Base-by-base conservation (phyloP, 64 coral and sea anemone species). In the Montipora efflorescens region DNA sequence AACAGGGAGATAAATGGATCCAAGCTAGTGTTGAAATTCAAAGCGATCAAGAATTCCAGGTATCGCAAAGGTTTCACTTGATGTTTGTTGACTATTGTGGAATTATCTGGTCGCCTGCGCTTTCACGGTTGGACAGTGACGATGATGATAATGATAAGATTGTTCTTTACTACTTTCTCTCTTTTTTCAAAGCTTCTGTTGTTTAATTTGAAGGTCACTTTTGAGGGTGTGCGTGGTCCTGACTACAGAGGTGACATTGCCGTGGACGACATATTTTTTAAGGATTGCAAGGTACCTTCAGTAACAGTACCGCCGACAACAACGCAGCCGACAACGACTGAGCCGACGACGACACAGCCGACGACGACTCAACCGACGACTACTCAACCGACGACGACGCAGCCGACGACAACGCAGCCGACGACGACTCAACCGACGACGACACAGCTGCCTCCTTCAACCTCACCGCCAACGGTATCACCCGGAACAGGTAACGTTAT, bases 1-100 rank as follows among this genome's bases (percentile, higher is more conserved):
- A 86, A 71, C 82, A 86, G 64, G 82, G 82, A 71, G 19, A 86
- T 22, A 48, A 86, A 50, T 86, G 82, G 82, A 71, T 49, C 2
- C 44, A 86, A 50, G 82, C 66, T 5, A 86, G 64, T 71, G 67
- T 86, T 13, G 82, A 86, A 14, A 71, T 86, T 10, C 68, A 10
- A n/a, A 50, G 7, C 21, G 15, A 69, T 51, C 2, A 10, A 3
- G 45, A 67, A 10, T 71, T 70, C 10, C 44, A 86, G 82, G 82
- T 86, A 86, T 8, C 0, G 14, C 6, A 36, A 36, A 0, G 28
- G 1, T 36, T 36, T 36, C 28, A 36, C 28, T 36, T 36, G 28
- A 36, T 36, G 28, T 36, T 36, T 57, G 11, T 57, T 8, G 53
- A 57, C 11, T 57, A 57, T 3, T 0, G 3, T 57, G 53, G 11